phyloP scores from a whole-genome alignment of 2,888 invertebrate genomes.

The Leptopilina syphax region DNA sequence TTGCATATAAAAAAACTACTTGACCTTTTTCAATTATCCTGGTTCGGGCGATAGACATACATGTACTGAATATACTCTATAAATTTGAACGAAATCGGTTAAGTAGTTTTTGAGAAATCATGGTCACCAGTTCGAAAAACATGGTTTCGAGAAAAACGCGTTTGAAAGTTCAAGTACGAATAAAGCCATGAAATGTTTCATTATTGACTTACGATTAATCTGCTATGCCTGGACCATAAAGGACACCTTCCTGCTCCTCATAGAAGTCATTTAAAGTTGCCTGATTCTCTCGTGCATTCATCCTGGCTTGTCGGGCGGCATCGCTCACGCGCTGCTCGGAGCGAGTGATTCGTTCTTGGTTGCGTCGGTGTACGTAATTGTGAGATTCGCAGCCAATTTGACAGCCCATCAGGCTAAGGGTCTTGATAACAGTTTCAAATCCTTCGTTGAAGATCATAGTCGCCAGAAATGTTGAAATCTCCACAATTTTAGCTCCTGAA shows the following conservation, averaged over 20 bases:
- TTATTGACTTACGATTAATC: slow-evolving; percentile 8
- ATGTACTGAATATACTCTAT: slow-evolving; percentile 5
- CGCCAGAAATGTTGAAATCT: slow-evolving; percentile 52
- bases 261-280: slow-evolving; percentile 7
- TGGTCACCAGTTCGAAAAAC: neutral
- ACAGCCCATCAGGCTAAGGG: neutral
- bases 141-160: slow-evolving; percentile 1
- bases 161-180: slow-evolving; percentile 18
- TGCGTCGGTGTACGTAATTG: neutral
- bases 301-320: slow-evolving; percentile 15
- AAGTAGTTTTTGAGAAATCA: no score
- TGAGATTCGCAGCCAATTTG: slow-evolving; percentile 26
- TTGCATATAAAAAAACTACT: neutral
- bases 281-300: neutral
- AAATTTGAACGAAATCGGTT: neutral
- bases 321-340: neutral
- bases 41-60: no score
- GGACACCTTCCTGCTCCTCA: slow-evolving; percentile 36
- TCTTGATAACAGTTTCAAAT: slow-evolving; percentile 29
- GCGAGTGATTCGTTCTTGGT: neutral
- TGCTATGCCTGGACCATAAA: slow-evolving; percentile 18
- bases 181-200: neutral
- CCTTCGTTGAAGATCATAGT: slow-evolving; percentile 53
- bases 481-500: slow-evolving; percentile 46
- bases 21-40: no score